Conservation (phyloP, 2,797 vertebrate species). For the Momotus momota region DNA sequence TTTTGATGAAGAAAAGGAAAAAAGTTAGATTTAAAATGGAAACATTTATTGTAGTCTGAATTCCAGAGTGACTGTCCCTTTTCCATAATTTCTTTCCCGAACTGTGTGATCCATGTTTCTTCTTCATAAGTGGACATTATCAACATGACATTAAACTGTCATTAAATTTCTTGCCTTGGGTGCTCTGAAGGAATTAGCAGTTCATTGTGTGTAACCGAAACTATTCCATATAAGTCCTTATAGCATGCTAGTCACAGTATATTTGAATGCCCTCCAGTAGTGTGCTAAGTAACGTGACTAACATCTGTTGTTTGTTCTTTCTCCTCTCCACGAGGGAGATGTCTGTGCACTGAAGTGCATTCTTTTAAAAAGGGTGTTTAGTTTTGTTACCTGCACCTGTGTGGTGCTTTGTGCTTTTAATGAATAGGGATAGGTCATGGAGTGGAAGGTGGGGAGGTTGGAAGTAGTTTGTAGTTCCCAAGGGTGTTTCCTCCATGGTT, state of each 20-base stretch:
- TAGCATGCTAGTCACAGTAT: neutral
- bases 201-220: neutral
- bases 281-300: slow-evolving; percentile 39
- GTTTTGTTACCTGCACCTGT: neutral
- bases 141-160: slow-evolving; percentile 20
- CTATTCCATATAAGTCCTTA: slow-evolving; percentile 61
- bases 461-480: neutral
- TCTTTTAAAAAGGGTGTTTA: neutral
- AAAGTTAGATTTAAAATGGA: slow-evolving; percentile 5
- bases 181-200: slow-evolving; percentile 20
- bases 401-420: neutral
- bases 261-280: slow-evolving; percentile 53
- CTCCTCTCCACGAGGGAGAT: neutral
- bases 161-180: slow-evolving; percentile 8
- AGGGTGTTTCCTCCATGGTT: neutral
- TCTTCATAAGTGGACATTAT: slow-evolving; percentile 29
- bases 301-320: slow-evolving; percentile 62
- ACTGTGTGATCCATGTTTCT: neutral
- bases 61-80: neutral
- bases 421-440: neutral
- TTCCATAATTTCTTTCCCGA: neutral
- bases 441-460: neutral
- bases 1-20: neutral
- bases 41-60: neutral
- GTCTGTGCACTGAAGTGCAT: slow-evolving; percentile 19